Evolutionary conservation across 2,888 invertebrate species (phyloP), one percentile per base, ranked within the genome.

Genomic region (Erannis defoliaria): DNA sequence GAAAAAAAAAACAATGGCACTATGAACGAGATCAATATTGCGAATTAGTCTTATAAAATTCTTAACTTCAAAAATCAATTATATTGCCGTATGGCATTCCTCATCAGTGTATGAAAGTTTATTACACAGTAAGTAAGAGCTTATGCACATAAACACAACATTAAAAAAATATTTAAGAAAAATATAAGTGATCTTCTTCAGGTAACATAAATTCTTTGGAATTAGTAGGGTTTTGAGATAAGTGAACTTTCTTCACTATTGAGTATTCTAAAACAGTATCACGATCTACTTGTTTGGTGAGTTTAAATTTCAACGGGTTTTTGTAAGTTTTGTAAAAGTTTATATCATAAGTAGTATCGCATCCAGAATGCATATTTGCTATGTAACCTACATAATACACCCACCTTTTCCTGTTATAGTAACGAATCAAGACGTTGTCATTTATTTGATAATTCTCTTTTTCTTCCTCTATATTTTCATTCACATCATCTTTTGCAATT

Each of bases 261-360:
- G 37, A 51, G 55, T 46, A 55, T 55, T 55, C 48, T 48, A 46
- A 55, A 55, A 55, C 55, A 55, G 55, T 43, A 46, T 55, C 55
- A 55, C 46, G 45, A 55, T 55, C 46, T 55, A 55, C 55, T 55
- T 55, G 43, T 55, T 55, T 55, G 35, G 46, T 12, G 55, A 29
- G 55, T 55, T 55, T 55, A 18, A 55, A 55, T 55, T 55, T 55
- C 37, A 55, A 18, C 35, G 46, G 55, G 18, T 55, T 46, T 55
- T 55, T 46, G 46, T 55, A 55, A 14, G 49, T 56, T 56, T 56
- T 56, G 48, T 56, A 56, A 49, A 56, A 40, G 40, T 38, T 56
- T 48, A 56, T 56, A 56, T 56, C 56, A 56, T 49, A 56, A 56
- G 45, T 56, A 38, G 56, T 49, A 56, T 56, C 42, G 56, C 56